These are phyloP conservation scores for Euwallacea fornicatus DNA, from an alignment of 1,140 invertebrate genomes.

Conservation along the genomic window DNA sequence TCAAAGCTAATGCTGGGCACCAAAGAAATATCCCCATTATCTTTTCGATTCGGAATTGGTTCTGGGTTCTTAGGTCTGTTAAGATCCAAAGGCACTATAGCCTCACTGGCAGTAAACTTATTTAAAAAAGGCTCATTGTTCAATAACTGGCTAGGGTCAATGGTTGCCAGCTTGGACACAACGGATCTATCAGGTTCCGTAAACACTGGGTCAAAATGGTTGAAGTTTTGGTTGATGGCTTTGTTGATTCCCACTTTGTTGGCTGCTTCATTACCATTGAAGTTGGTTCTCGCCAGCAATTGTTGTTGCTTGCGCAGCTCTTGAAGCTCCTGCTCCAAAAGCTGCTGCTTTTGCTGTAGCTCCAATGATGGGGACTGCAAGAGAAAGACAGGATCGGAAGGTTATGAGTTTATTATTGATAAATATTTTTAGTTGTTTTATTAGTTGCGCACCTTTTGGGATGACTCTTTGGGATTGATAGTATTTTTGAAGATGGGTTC, in stretches of 20 bases:
- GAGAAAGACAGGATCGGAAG: neutral
- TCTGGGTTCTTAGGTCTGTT: neutral
- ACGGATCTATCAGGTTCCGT: slow-evolving; percentile 30
- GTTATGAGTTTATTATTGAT: neutral
- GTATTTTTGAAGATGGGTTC: slow-evolving; percentile 63
- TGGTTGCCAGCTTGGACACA: slow-evolving; percentile 25
- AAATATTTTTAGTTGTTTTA: no score
- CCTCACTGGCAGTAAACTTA: slow-evolving; percentile 22
- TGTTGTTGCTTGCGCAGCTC: slow-evolving; percentile 26
- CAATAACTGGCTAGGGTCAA: slow-evolving; percentile 18
- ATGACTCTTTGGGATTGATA: no score
- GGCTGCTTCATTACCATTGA: neutral
- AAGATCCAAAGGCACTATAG: neutral
- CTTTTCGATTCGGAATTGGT: neutral
- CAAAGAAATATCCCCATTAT: slow-evolving; percentile 49
- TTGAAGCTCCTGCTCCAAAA: slow-evolving; percentile 69
- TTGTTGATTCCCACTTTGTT: slow-evolving; percentile 1
- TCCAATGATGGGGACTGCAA: neutral
- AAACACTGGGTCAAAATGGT: slow-evolving; percentile 34
- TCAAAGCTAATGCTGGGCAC: slow-evolving; percentile 57
- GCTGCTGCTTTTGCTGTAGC: slow-evolving; percentile 62
- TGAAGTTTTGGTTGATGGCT: slow-evolving; percentile 27
- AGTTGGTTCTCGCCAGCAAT: slow-evolving; percentile 11
- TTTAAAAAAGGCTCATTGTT: slow-evolving; percentile 5
- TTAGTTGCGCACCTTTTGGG: neutral